These are phyloP conservation scores for Cheilosia grossa DNA, from an alignment of 2,888 invertebrate species.

Conservation along the genomic window DNA sequence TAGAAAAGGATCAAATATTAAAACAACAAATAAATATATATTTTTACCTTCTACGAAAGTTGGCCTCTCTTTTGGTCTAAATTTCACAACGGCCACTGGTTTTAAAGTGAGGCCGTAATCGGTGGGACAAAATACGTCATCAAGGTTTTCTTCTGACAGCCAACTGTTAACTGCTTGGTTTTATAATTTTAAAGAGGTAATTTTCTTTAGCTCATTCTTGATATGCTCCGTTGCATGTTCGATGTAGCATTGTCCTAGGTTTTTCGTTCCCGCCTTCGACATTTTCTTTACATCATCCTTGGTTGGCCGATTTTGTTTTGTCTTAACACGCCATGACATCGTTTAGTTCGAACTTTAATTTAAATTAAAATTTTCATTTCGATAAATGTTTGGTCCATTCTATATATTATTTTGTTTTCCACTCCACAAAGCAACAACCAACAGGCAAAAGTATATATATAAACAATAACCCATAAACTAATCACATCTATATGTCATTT, in stretches of 20 bases:
- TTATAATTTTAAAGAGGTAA: neutral
- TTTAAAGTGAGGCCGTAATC: too few species aligned
- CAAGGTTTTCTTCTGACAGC: neutral
- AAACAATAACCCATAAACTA: conserved; percentile 66
- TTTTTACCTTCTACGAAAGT: too few species aligned
- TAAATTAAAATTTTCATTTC: conserved; percentile 42
- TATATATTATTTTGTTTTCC: conserved; percentile 38
- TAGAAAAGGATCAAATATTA: too few species aligned
- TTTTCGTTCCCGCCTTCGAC: conserved; percentile 21
- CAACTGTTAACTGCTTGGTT: conserved; percentile 25
- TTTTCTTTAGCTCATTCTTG: conserved; percentile 25
- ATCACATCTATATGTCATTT: conserved; percentile 73
- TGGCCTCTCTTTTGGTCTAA: too few species aligned
- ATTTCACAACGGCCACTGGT: too few species aligned
- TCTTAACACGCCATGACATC: neutral
- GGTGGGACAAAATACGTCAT: too few species aligned
- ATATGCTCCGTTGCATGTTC: conserved; percentile 61
- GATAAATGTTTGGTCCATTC: conserved; percentile 23
- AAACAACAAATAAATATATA: too few species aligned
- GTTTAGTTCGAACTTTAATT: conserved; percentile 42
- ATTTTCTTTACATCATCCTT: conserved; percentile 19
- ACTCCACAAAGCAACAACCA: conserved; percentile 42
- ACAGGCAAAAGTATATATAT: conserved; percentile 46
- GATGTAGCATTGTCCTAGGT: conserved; percentile 50
- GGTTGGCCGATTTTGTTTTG: conserved; percentile 19